Base-by-base conservation (phyloP, 2,888 invertebrate genomes). In the Cyclophora albipunctata region DNA sequence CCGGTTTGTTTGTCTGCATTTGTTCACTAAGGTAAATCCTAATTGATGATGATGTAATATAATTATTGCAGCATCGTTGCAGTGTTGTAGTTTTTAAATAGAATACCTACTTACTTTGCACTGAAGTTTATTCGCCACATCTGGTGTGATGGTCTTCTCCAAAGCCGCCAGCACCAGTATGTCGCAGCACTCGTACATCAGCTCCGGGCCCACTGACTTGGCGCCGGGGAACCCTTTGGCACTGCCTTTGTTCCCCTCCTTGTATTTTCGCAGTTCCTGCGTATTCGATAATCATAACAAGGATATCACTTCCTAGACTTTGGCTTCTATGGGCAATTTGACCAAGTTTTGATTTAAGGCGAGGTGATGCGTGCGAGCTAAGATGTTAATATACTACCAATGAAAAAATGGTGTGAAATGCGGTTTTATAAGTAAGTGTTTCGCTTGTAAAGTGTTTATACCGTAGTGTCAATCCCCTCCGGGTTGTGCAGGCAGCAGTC, bases 141-240 rank as follows among this genome's bases (percentile, higher is more conserved):
- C 91, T 57, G 90, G 89, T 53, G 89, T 92, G 62, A 96, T 90
- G 40, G 92, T 90, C 79, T 95, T 94, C 82, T 96, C 96, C 66
- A 91, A 89, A 47, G 96, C 96, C 46, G 95, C 95, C 48, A 95
- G 92, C 34, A 96, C 91, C 42, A 96, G 90, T 62, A 96, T 95
- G 73, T 96, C 96, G 79, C 95, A 95, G 67, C 92, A 84, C 73
- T 93, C 92, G 67, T 76, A 93, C 77, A 95, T 73, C 42, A 96
- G 74, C 52, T 92, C 90, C 63, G 86, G 90, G 67, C 90, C 89
- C 60, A 83, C 88, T 34, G 90, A 87, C 69, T 89, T 76, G 4
- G 91, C 93, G 34, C 91, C 91, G 0, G 91, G 86, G 78, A 91
- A 95, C 3, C 93, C 94, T 54, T 90, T 90, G 42, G 91, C 90